Evolutionary conservation across 2,797 vertebrate genomes (phyloP), one percentile per base, ranked within the genome.

Genomic region (Siniperca undulata): DNA sequence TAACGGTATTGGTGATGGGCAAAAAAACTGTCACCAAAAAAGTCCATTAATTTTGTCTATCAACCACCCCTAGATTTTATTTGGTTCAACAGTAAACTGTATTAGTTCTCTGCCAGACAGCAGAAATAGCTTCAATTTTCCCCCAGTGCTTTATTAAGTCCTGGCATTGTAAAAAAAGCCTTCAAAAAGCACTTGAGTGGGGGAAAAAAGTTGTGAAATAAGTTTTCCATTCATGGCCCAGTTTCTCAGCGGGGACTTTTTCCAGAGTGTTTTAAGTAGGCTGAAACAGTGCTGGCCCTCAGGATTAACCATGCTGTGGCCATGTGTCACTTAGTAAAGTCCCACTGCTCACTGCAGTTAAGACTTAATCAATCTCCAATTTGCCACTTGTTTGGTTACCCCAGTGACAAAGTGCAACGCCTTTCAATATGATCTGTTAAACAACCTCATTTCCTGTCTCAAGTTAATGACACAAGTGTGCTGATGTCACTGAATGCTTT

Each of bases 221-320:
- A 89, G 80, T 93, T 94, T 94, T 93, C 92, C 93, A 91, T 92
- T 70, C 76, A 20, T 75, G 87, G 90, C 87, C 82, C 77, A 89
- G 75, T 86, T 89, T 91, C 86, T 88, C 80, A 81, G 78, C 11
- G 20, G 84, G 86, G 86, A 90, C 86, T 89, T 91, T 93, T 92
- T 91, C 86, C 89, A 91, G 79, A 78, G 53, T 67, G 72, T 68
- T 42, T 48, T 58, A 78, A 87, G 71, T 20, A 27, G 76, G 50
- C 67, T 79, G 80, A 78, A 88, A 70, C 60, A 11, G 72, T 70
- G 75, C 62, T 71, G 78, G 64, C 40, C 55, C 68, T 56, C 13
- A 46, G 24, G 58, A 87, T 83, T 65, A 77, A 78, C 70, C 68
- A 52, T 44, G 30, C 56, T 77, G 78, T 66, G 74, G 82, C 67